Evolutionary conservation across 2,113 vertebrate genomes (phyloP), one percentile per base, ranked within the genome.

Genomic region (Caretta caretta): DNA sequence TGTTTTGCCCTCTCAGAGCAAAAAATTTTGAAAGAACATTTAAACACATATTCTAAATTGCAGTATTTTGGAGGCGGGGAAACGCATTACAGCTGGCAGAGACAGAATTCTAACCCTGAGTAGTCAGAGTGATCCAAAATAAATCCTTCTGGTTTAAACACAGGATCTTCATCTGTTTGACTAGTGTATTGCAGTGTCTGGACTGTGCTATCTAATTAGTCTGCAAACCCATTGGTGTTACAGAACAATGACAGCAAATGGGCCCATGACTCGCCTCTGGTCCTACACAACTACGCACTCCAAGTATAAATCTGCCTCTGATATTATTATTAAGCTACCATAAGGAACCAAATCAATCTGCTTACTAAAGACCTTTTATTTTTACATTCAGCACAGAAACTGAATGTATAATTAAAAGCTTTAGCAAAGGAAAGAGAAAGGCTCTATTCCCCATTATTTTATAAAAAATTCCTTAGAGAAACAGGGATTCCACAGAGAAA

Each of bases 381-480:
- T 75, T 42, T 42, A 42, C 17, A 65, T 17, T 42, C n/a, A 25
- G 20, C 38, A 54, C 6, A 48, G 59, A 38, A 8, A 46, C 84
- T 69, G 29, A 83, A 20, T 11, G 20, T 93, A 87, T 53, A 65
- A 8, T 93, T 88, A 4, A 80, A 27, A 51, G 27, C 9, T 2
- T 80, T 35, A 90, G 84, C 78, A 88, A 88, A 94, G 54, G 19
- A 79, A 42, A 72, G 4, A 4, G n/a, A 42, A 90, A 87, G 78
- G 72, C 16, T 20, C 10, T 65, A 87, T 54, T 69, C 9, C 49
- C 20, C 20, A 76, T 24, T 10, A 8, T 86, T 93, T 69, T 89
- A 35, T 7, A 80, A 86, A 93, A 88, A 86, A 96, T 95, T 80
- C 51, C 90, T 93, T 50, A 90, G 22, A 31, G 87, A 95, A 97